Evolutionary conservation across 2,888 invertebrate genomes (phyloP), one percentile per base, ranked within the genome.

Genomic region (Pyrgus malvae): DNA sequence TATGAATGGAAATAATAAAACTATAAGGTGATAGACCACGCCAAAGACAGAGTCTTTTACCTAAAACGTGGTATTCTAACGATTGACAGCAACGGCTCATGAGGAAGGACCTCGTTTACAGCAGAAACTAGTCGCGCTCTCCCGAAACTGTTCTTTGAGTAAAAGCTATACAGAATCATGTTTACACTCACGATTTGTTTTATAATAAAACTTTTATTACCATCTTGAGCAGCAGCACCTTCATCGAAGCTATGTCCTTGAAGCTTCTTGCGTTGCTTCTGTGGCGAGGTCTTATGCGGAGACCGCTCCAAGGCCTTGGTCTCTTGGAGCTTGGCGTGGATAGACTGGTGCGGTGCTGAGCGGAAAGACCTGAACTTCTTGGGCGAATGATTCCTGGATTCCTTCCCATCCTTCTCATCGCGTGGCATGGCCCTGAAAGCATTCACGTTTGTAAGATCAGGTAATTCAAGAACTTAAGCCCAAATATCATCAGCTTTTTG

Each of bases 391-490:
- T 93, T 93, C 83, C 95, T 96, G 64, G 95, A 95, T 72, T 95
- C 95, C 82, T 96, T 96, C 68, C 95, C 94, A 64, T 96, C 96
- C 74, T 96, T 96, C 74, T 96, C 96, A 75, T 96, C 96, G 71
- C 96, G 94, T 58, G 96, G 94, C 62, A 95, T 93, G 48, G 94
- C 94, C 90, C 96, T 96, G 81, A 2, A 58, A 62, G 55, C 29
- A 31, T 37, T 56, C 11, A 5, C 5, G 2, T 11, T 17, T 4
- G 3, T 12, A 11, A 23, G 9, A 33, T 1, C 2, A 23, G 23
- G 16, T 33, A 19, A 21, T 37, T 37, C 3, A 19, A 11, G 6
- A 19, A 11, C 7, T n/a, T 5, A 6, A 21, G 23, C 14, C 3
- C 2, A 3, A 12, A 12, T 9, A 7, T 40, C 11, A 23, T 40